Base-by-base conservation (phyloP, 2,797 vertebrate species). In the Merluccius polli region DNA sequence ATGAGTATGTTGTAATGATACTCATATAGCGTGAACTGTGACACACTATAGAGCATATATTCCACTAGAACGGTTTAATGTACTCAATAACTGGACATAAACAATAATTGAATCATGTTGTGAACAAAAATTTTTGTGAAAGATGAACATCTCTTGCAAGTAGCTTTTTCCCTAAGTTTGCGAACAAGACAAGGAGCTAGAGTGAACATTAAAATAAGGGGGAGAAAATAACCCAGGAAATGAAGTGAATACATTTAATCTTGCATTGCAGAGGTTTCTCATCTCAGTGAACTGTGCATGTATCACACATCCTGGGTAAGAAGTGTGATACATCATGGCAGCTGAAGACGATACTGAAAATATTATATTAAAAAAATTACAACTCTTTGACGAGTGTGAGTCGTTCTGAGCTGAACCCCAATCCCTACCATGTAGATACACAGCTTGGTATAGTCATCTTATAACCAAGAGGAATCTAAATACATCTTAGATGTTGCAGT, bases 281-380 rank as follows among this genome's bases (percentile, higher is more conserved):
- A 9, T 29, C 18, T 15, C 75, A n/a, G 78, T 72, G 70, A 72
- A 77, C 71, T 33, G 11, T 16, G 0, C 16, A 72, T 74, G 35
- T 31, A 0, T 77, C 44, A 48, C 78, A 84, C 78, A 85, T 78
- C 81, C 86, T 84, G 84, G 81, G 86, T 86, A 84, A 88, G 86
- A 89, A 90, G 87, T 89, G 89, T 86, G 88, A 92, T 92, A 88
- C 90, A 87, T 91, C 88, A 87, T 76, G 73, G 80, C 81, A 71
- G 79, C 74, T 65, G 44, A 78, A 83, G 85, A 67, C 4, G 1
- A 29, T 6, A 86, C 87, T 82, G 27, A 68, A 71, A 63, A 89
- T 86, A 91, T 87, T 80, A 78, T 85, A 79, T 88, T 83, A 77
- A 86, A 81, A 83, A 88, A 86, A 78, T 75, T 74, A 76, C 29